These are phyloP conservation scores for Edolisoma coerulescens DNA, from an alignment of 2,113 vertebrate genomes.

Conservation along the genomic window DNA sequence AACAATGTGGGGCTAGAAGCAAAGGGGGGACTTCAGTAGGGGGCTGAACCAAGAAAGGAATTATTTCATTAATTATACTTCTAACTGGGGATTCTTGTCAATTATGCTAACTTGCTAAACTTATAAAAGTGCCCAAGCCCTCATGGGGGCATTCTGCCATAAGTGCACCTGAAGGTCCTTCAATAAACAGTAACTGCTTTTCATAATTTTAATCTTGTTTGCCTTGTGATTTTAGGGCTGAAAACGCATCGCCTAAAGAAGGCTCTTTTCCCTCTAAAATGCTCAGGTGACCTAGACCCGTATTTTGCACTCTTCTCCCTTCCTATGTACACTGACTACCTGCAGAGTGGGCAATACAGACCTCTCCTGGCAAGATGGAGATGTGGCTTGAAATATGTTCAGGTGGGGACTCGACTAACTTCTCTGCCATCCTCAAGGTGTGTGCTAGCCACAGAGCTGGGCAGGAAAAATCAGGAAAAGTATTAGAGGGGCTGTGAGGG, in stretches of 20 bases:
- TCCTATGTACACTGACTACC: rapidly evolving
- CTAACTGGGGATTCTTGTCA: neutral
- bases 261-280: neutral
- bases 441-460: neutral
- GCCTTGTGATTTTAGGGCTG: neutral
- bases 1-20: neutral
- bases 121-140: neutral
- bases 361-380: neutral
- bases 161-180: neutral
- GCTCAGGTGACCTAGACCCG: neutral
- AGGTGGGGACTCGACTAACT: neutral
- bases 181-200: neutral
- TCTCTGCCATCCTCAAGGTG: rapidly evolving
- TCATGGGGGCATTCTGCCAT: neutral
- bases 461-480: neutral
- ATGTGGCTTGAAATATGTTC: neutral
- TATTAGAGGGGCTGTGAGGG: neutral
- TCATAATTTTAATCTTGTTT: neutral
- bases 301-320: neutral
- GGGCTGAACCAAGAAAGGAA: neutral
- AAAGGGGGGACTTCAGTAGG: neutral
- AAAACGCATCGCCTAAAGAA: neutral
- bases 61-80: neutral
- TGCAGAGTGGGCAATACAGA: neutral
- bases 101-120: neutral